A percentile compares a stretch with the other conserved stretches of the same genome.
phyloP scores from a whole-genome alignment of 2,113 vertebrate species.

The Tragelaphus strepsiceros region DNA sequence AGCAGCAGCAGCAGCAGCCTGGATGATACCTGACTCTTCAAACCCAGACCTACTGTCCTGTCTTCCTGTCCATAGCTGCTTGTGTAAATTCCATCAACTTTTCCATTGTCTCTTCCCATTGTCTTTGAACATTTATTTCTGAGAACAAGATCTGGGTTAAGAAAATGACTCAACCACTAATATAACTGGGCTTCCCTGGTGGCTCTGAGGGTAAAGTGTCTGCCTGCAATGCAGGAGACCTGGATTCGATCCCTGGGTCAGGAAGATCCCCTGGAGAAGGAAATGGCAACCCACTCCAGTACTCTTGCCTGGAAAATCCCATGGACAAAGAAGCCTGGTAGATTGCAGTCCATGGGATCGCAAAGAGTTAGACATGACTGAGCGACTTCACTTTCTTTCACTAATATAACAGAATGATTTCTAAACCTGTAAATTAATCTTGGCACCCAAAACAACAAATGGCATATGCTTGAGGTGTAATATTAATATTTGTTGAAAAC shows the following conservation, averaged over 20 bases:
- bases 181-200: neutral
- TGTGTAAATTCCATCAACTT: neutral
- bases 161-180: neutral
- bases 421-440: conserved; percentile 14
- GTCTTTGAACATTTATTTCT: conserved; percentile 41
- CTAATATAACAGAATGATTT: neutral
- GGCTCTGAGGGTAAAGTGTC: no score
- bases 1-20: no score
- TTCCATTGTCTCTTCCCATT: neutral
- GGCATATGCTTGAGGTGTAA: neutral
- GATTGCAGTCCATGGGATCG: no score
- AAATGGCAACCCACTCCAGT: no score
- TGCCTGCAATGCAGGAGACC: no score
- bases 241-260: no score
- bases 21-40: neutral
- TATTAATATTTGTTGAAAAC: neutral
- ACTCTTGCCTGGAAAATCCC: no score
- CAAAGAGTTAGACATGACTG: no score
- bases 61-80: neutral
- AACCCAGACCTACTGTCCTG: neutral
- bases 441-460: neutral
- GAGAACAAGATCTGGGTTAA: neutral
- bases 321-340: no score
- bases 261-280: no score
- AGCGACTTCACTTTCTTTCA: no score